Evolutionary conservation across 2,888 invertebrate genomes (phyloP), one percentile per base, ranked within the genome.

Genomic region (Eilema sororculum): DNA sequence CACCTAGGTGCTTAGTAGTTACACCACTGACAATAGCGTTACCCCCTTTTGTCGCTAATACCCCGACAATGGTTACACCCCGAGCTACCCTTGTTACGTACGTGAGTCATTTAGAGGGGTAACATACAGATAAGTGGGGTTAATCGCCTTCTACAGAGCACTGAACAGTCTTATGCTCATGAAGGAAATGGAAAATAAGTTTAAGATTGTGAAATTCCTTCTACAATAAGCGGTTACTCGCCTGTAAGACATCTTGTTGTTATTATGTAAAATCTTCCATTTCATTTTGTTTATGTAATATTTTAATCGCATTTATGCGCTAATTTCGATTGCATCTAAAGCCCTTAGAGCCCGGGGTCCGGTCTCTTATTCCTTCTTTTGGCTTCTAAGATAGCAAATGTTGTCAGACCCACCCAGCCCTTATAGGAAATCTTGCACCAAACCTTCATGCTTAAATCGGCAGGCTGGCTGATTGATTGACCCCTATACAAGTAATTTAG

Each of bases 11-110:
- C 69, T 77, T 77, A 80, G 79, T 78, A 81, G 63, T 73, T 75
- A 78, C 75, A 73, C 65, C 62, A 70, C 71, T 74, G 80, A 81
- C 80, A 81, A 80, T 80, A n/a, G 71, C 22, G 78, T 72, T 74
- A 77, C 80, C 81, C 81, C 83, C 73, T 80, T 82, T 86, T 84
- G 87, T 86, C 81, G 82, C 87, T 87, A 88, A 88, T 87, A 84
- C 84, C 68, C 57, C 64, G 60, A 60, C 59, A 65, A 28, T 30
- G 24, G 60, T 62, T 64, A 61, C 56, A 46, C 61, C 61, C 24
- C 33, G n/a, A 65, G 61, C 71, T 46, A 59, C 72, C 64, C 66
- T 59, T 63, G 33, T 66, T 67, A 62, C 46, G 79, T 79, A 81
- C 78, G 81, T 65, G 72, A 76, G 74, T 71, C 78, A 79, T 78